Evolutionary conservation across 2,797 vertebrate species (phyloP).

Genomic region (Naso thynnoides): DNA sequence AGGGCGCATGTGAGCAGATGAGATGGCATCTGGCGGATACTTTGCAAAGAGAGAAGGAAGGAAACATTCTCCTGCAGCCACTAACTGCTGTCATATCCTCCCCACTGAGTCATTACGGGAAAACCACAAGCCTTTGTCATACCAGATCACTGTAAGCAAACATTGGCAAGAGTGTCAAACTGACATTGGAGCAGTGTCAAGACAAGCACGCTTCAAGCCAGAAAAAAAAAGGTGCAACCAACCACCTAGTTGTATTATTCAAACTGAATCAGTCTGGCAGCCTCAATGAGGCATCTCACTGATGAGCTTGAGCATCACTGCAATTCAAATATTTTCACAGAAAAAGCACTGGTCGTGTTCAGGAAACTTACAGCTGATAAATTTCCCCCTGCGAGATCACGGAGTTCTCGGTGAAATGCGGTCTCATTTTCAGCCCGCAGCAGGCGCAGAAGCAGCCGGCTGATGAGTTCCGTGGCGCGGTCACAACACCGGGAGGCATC

Average conservation of each 20-base stretch:
- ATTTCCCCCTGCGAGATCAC: conserved; percentile 89
- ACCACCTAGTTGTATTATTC: neutral
- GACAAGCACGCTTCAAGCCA: neutral
- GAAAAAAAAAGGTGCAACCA: neutral
- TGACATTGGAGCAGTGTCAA: neutral
- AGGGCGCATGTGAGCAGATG: conserved; percentile 23
- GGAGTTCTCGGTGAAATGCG: conserved; percentile 89
- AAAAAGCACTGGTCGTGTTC: neutral
- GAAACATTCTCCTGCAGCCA: conserved; percentile 32
- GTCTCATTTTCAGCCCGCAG: conserved; percentile 83
- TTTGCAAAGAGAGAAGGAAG: conserved; percentile 40
- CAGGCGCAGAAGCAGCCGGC: conserved; percentile 77
- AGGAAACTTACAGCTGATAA: conserved; percentile 89
- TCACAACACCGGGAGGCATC: conserved; percentile 85
- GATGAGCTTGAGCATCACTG: neutral
- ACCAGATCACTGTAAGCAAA: neutral
- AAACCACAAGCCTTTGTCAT: conserved; percentile 39
- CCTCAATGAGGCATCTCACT: neutral
- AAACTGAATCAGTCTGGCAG: neutral
- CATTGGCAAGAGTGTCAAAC: neutral
- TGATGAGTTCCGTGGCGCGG: conserved; percentile 75
- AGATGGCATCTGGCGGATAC: conserved; percentile 43
- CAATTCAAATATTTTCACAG: neutral
- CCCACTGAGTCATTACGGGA: conserved; percentile 48
- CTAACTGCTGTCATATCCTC: conserved; percentile 50